Conservation (phyloP, 2,888 invertebrate genomes). For the Spilosoma lubricipeda region DNA sequence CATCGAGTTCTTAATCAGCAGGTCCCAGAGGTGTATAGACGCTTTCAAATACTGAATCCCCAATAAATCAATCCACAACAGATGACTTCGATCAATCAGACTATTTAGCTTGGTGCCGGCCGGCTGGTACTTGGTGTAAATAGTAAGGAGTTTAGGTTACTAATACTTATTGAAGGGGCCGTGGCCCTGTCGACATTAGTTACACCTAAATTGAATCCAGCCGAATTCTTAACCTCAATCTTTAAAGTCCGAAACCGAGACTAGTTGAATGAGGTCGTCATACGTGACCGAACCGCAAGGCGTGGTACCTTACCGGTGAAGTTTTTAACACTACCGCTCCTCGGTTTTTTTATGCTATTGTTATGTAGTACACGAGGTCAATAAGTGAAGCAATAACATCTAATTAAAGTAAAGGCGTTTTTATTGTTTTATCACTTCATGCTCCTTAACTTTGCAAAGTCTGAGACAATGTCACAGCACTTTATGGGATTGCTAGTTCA, state of each 20-base stretch:
- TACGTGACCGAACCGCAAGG: conserved; percentile 20
- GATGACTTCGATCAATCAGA: neutral
- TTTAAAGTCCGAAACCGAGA: conserved; percentile 7
- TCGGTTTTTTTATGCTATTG: conserved; percentile 41
- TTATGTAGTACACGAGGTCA: conserved; percentile 42
- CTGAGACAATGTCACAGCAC: neutral
- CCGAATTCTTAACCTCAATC: conserved; percentile 2
- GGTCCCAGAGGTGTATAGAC: neutral
- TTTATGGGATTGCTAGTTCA: neutral
- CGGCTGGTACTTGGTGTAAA: neutral
- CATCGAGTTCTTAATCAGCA: neutral
- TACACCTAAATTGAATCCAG: neutral
- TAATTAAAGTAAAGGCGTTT: conserved; percentile 28
- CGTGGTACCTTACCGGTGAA: conserved; percentile 16
- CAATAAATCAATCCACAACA: neutral
- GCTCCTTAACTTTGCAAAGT: conserved; percentile 4
- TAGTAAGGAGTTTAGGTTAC: neutral
- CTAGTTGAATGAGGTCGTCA: conserved; percentile 21
- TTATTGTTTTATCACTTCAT: neutral
- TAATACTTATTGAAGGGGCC: neutral
- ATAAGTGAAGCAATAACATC: conserved; percentile 39
- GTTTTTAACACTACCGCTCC: conserved; percentile 25
- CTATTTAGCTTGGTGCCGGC: neutral
- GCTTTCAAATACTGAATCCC: neutral
- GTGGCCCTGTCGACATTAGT: neutral